Conservation (phyloP, 2,888 invertebrate species). For the Synergus japonicus region DNA sequence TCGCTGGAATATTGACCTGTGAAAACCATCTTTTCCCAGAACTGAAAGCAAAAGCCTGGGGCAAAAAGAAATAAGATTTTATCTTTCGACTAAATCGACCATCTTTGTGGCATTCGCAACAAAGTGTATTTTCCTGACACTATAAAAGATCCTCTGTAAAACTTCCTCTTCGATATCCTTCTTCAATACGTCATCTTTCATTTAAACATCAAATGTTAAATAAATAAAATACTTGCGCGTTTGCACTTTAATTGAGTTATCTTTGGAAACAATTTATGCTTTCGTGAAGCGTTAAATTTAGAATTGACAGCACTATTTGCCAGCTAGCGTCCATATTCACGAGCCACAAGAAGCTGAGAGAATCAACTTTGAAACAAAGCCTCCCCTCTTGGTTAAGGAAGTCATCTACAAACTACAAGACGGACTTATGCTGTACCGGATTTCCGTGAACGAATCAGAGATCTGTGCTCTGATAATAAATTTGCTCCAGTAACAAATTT, state of each 20-base stretch:
- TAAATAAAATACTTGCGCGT: too few species aligned
- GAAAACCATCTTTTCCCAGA: not conserved
- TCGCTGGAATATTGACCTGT: not conserved
- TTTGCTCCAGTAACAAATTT: not conserved
- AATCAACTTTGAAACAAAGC: slow-evolving; percentile 67
- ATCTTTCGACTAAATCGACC: not conserved
- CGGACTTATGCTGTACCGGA: not conserved
- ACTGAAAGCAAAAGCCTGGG: not conserved
- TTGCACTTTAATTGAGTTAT: not conserved
- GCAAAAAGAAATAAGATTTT: not conserved
- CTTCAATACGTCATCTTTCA: not conserved
- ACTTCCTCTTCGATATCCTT: not conserved
- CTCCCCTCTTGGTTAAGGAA: slow-evolving; percentile 48
- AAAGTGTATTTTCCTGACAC: not conserved
- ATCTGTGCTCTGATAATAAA: not conserved
- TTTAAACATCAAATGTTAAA: not conserved
- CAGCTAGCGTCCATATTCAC: slow-evolving; percentile 60
- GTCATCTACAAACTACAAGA: not conserved
- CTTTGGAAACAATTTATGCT: not conserved
- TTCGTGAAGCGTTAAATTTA: not conserved
- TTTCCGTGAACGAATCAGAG: not conserved
- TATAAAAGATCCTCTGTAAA: not conserved
- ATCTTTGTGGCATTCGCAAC: not conserved
- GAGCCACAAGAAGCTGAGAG: slow-evolving; percentile 64
- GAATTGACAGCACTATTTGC: slow-evolving; percentile 45